Evolutionary conservation across 2,113 vertebrate species (phyloP).

Genomic region (Rhineura floridana): DNA sequence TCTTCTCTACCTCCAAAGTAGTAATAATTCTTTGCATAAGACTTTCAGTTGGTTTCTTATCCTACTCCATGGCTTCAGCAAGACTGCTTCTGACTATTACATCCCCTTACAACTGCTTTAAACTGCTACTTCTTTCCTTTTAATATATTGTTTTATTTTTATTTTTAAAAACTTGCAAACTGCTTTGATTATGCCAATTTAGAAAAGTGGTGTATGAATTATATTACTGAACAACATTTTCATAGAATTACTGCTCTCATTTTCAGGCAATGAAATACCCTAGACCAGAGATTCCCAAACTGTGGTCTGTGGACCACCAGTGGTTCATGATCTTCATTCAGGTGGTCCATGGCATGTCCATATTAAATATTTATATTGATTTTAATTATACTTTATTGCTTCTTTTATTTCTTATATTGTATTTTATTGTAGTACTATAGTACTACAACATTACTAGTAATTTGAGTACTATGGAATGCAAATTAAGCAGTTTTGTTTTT

Average conservation of each 20-base stretch:
- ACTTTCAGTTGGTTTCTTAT: not conserved
- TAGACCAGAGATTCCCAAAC: too few relatives aligned
- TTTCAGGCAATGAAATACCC: conserved; percentile 17
- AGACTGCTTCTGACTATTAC: not conserved
- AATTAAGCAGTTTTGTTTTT: too few relatives aligned
- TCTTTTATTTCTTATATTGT: too few relatives aligned
- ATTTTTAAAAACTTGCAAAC: not conserved
- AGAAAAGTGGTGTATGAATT: not conserved
- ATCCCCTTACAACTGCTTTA: not conserved
- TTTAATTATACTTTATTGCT: too few relatives aligned
- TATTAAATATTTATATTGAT: too few relatives aligned
- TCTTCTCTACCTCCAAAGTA: not conserved
- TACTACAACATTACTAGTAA: too few relatives aligned
- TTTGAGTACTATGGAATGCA: too few relatives aligned
- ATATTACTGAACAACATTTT: not conserved
- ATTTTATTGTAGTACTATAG: too few relatives aligned
- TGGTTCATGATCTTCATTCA: too few relatives aligned
- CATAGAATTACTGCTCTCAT: not conserved
- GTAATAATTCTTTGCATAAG: not conserved
- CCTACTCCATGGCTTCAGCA: not conserved
- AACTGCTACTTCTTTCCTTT: not conserved
- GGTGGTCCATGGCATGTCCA: too few relatives aligned
- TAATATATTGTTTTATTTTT: not conserved
- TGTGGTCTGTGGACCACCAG: too few relatives aligned
- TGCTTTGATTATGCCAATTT: not conserved